A percentile compares a stretch with the other conserved stretches of the same genome.
Conservation (phyloP, 64 coral and sea anemone species). For the Pocillopora damicornis region DNA sequence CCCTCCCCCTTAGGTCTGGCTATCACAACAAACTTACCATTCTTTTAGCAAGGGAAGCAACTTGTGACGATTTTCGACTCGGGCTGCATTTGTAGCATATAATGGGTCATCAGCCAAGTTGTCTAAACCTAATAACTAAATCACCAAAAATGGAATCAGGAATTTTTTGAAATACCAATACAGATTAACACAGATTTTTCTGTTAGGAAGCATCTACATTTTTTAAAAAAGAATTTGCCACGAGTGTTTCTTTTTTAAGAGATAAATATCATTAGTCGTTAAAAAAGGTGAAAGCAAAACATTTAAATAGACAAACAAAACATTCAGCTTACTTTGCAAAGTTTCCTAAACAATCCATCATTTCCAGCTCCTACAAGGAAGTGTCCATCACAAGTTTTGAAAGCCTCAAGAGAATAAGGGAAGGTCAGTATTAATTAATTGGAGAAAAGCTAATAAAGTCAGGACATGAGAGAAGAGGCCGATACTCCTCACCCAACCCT, state of each 20-base stretch:
- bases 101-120: constrained; percentile 41
- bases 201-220: too few relatives aligned
- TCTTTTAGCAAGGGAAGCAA: constrained; percentile 48
- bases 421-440: background rate
- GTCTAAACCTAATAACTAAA: constrained; percentile 66
- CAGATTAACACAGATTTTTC: too few relatives aligned
- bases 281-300: too few relatives aligned
- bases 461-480: background rate
- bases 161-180: background rate
- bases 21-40: constrained; percentile 26
- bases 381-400: constrained; percentile 78
- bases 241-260: too few relatives aligned
- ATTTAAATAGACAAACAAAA: background rate
- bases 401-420: constrained; percentile 48
- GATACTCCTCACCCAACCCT: too few relatives aligned
- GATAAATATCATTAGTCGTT: too few relatives aligned
- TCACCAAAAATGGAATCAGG: background rate
- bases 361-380: constrained; percentile 83
- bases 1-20: background rate
- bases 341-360: constrained; percentile 72
- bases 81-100: constrained; percentile 54
- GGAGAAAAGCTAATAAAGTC: too few relatives aligned
- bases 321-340: constrained; percentile 61
- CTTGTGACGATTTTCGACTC: constrained; percentile 62
- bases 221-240: too few relatives aligned